phyloP scores from a whole-genome alignment of 2,888 invertebrate genomes.

The Andrena marginata region DNA sequence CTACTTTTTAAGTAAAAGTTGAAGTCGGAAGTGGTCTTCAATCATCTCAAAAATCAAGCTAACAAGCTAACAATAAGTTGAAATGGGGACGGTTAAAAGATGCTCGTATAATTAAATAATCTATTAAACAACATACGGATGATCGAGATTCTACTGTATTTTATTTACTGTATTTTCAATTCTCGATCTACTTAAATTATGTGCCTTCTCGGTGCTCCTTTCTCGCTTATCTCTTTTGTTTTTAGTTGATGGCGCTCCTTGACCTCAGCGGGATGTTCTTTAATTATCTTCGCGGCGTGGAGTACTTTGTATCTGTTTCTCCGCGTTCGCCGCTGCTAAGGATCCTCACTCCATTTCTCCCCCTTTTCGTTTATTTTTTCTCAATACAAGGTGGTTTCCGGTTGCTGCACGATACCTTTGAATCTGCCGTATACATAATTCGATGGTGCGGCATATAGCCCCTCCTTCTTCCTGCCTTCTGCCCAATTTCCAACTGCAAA shows the following conservation, averaged over 20 bases:
- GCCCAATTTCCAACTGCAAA: slow-evolving; percentile 30
- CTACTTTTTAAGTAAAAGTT: too few relatives aligned
- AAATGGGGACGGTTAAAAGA: too few relatives aligned
- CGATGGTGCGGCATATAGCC: slow-evolving; percentile 3
- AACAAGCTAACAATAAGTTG: too few relatives aligned
- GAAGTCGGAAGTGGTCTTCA: too few relatives aligned
- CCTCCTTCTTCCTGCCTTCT: slow-evolving; percentile 49
- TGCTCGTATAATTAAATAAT: too few relatives aligned
- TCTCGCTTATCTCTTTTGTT: slow-evolving; percentile 2
- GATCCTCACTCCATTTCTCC: neutral
- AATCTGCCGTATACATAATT: slow-evolving; percentile 31
- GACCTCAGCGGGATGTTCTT: neutral
- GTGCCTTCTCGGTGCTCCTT: neutral
- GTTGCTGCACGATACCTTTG: slow-evolving; percentile 18
- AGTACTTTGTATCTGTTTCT: slow-evolving; percentile 13
- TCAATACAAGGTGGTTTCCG: slow-evolving; percentile 26
- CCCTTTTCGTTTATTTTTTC: slow-evolving; percentile 13
- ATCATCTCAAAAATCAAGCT: too few relatives aligned
- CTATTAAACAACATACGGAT: too few relatives aligned
- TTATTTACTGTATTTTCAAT: slow-evolving; percentile 3
- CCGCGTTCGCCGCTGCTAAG: neutral
- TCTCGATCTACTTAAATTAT: neutral
- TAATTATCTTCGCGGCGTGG: slow-evolving; percentile 15
- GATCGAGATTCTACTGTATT: too few relatives aligned
- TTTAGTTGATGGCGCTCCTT: neutral